A percentile compares a stretch with the other conserved stretches of the same genome.
phyloP scores from a whole-genome alignment of 2,113 vertebrate species.

The Thomomys bottae region DNA sequence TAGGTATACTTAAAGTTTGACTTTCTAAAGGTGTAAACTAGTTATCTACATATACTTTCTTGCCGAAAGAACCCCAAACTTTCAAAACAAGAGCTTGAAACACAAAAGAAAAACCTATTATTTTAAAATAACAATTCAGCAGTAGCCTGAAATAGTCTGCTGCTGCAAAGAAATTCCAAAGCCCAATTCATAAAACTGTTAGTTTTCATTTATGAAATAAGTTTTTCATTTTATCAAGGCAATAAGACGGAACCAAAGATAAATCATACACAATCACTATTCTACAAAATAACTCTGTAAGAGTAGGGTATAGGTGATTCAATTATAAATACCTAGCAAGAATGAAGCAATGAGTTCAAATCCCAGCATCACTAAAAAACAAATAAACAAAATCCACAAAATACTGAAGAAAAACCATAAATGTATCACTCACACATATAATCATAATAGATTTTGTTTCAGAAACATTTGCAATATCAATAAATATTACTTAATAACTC shows the following conservation, averaged over 20 bases:
- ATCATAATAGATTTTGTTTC: background rate
- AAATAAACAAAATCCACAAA: background rate
- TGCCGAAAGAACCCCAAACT: background rate
- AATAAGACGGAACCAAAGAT: background rate
- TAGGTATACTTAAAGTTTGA: background rate
- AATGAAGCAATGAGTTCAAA: too few relatives aligned
- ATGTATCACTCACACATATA: background rate
- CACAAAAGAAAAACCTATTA: background rate
- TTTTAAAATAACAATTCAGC: conserved; percentile 12
- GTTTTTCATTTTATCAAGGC: background rate
- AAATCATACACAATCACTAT: background rate
- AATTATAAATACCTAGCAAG: too few relatives aligned
- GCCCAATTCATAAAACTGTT: background rate
- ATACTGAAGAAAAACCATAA: background rate
- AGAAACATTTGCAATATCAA: background rate
- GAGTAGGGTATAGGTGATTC: background rate
- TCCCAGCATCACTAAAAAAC: too few relatives aligned
- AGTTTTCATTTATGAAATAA: conserved; percentile 41
- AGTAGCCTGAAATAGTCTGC: background rate
- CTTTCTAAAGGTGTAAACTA: background rate
- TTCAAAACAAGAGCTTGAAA: background rate
- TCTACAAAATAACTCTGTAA: background rate
- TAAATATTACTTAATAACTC: conserved; percentile 14
- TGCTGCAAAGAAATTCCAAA: background rate
- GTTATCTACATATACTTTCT: background rate